Base-by-base conservation (phyloP, 1,140 invertebrate genomes). In the Drosophila ohnishii region DNA sequence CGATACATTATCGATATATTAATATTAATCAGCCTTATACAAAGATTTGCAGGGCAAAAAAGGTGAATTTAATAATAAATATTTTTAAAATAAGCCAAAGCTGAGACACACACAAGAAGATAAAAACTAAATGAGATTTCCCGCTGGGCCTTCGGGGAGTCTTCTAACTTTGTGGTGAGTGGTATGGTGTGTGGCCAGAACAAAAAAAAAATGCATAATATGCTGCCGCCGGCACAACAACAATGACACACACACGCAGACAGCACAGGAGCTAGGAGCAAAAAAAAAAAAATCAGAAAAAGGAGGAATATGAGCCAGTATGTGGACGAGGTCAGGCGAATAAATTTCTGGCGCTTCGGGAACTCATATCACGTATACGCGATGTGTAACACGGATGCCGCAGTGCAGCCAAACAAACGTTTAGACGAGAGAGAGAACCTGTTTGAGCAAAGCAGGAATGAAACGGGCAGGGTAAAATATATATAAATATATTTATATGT, bases 361-460 rank as follows among this genome's bases (percentile, higher is more conserved):
- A 76, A 76, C 35, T 59, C 66, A 30, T 55, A 75, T 76, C 72
- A 76, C 73, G 73, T 76, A 76, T 76, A 76, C 73, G 73, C 73
- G 32, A 75, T 67, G 73, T 75, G 61, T 58, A 40, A 59, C 53
- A 66, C 71, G 48, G 48, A 44, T 76, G 73, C 73, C 73, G 73
- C 73, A 76, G 56, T 76, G 73, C 73, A 75, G 72, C 71, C 60
- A 75, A 75, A 75, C 71, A 75, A 75, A 75, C 72, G 73, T 76
- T 76, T 59, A 67, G 56, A 59, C 48, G 47, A 50, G 44, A 47
- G 34, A 34, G 40, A 56, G 28, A 47, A 35, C 60, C 47, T 58
- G 37, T 58, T 14, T 37, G 32, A 58, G 34, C 11, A n/a, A n/a
- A 10, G 11, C 11, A 22, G 19, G 11, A 44, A 13, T 5, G 2